Percentiles rank a stretch among this genome's conserved stretches.
Conservation (phyloP, 2,888 invertebrate genomes). For the Bembecia ichneumoniformis region DNA sequence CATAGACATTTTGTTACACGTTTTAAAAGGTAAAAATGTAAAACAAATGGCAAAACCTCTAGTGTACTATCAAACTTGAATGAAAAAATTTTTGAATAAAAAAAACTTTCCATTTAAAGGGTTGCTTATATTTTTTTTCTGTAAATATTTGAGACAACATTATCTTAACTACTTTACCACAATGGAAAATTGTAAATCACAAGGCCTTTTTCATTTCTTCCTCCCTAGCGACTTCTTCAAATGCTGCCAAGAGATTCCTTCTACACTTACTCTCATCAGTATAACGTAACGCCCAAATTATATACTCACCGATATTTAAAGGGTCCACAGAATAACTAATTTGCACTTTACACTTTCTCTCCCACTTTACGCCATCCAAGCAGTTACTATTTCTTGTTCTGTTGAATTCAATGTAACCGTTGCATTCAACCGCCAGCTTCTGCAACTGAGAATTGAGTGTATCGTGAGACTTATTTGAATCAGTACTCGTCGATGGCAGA, state of each 20-base stretch:
- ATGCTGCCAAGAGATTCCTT: slow-evolving; percentile 69
- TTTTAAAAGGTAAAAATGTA: too few species aligned
- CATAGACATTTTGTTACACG: too few species aligned
- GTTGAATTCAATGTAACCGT: slow-evolving; percentile 58
- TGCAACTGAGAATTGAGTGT: slow-evolving; percentile 51
- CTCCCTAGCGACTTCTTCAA: slow-evolving; percentile 51
- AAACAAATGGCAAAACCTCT: too few species aligned
- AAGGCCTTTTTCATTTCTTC: slow-evolving; percentile 14
- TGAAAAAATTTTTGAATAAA: too few species aligned
- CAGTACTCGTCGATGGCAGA: slow-evolving; percentile 56
- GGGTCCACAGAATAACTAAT: slow-evolving; percentile 73
- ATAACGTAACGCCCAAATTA: slow-evolving; percentile 75
- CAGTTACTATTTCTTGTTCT: slow-evolving; percentile 45
- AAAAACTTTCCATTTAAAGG: too few species aligned
- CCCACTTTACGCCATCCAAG: slow-evolving; percentile 69
- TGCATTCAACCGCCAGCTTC: slow-evolving; percentile 59
- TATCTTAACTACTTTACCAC: too few species aligned
- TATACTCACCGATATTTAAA: slow-evolving; percentile 66
- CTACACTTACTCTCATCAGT: slow-evolving; percentile 74
- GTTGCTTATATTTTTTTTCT: too few species aligned
- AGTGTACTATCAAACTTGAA: too few species aligned
- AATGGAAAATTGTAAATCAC: background rate
- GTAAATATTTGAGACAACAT: too few species aligned
- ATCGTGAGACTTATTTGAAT: slow-evolving; percentile 47
- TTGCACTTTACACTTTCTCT: slow-evolving; percentile 74